Base-by-base conservation (phyloP, 2,113 vertebrate genomes). In the Channa maculata region DNA sequence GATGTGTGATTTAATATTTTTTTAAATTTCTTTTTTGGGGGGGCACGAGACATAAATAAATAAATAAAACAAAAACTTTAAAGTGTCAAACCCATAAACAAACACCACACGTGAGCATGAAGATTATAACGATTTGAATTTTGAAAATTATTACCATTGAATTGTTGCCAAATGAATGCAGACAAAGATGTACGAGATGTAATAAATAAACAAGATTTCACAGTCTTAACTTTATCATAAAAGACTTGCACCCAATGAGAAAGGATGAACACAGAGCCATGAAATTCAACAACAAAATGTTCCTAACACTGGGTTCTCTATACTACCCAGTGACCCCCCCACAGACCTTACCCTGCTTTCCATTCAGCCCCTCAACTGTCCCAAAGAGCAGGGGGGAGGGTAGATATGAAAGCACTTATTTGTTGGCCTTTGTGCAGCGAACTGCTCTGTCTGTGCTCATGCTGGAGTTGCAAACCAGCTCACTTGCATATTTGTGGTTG, bases 391-490 rank as follows among this genome's bases (percentile, higher is more conserved):
- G 79, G 82, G 85, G 85, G 84, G 84, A 82, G 76, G 69, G 77
- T 38, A 85, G 88, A 92, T 86, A 92, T 91, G 90, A 92, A 93
- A 90, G 92, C 87, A 11, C 85, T 91, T 88, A 88, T 92, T 92
- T 92, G 90, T 93, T 85, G 80, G 77, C 80, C 79, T 87, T 90
- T 91, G 86, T 88, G 85, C 65, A 61, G 67, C 8, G 61, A 83
- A 61, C 77, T 71, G 77, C 74, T 88, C 79, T 62, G 84, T 85
- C 88, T 65, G 71, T 68, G 77, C 69, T 52, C 72, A 74, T 87
- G 83, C 84, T 88, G 58, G 76, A 77, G 79, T 49, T 63, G 84
- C 75, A 76, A 86, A 79, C 71, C 77, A 89, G 89, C 83, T 92
- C 82, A 71, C 68, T 68, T 67, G 10, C 87, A 92, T 94, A 68